A percentile compares a stretch with the other conserved stretches of the same genome.
phyloP scores from a whole-genome alignment of 1,140 invertebrate species.

The Drosophila oshimai region DNA sequence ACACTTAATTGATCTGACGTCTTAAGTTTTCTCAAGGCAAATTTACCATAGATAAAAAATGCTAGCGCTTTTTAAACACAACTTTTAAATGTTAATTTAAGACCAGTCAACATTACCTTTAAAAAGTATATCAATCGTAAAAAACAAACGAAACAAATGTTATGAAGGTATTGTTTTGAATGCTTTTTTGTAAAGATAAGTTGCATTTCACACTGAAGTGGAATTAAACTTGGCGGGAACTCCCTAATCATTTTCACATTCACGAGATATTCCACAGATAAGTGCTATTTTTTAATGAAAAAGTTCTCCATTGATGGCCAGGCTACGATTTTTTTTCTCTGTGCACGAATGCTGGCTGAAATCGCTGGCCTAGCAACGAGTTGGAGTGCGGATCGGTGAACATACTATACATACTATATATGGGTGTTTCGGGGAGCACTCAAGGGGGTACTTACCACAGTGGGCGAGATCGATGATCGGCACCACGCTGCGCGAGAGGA shows the following conservation, averaged over 20 bases:
- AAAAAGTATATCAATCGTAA: too few species aligned
- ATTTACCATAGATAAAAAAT: too few species aligned
- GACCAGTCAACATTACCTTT: too few species aligned
- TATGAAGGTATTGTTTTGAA: neutral
- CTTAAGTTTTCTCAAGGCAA: too few species aligned
- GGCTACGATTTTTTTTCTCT: neutral
- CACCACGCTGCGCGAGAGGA: slow-evolving; percentile 87
- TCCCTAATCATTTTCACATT: neutral
- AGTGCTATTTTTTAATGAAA: neutral
- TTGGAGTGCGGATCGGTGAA: neutral
- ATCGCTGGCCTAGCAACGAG: slow-evolving; percentile 30
- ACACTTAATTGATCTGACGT: too few species aligned
- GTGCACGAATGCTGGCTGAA: neutral
- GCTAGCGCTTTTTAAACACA: too few species aligned
- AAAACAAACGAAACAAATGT: neutral
- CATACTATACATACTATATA: neutral
- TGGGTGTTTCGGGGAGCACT: neutral
- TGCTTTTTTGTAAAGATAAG: neutral
- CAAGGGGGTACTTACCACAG: slow-evolving; percentile 86
- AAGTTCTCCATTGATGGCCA: neutral
- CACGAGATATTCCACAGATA: neutral
- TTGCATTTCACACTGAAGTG: neutral
- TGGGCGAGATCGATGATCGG: slow-evolving; percentile 90
- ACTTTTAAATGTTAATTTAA: too few species aligned
- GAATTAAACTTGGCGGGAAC: neutral